These are phyloP conservation scores for Odontophorus gujanensis DNA, from an alignment of 2,113 vertebrate genomes.

Conservation along the genomic window DNA sequence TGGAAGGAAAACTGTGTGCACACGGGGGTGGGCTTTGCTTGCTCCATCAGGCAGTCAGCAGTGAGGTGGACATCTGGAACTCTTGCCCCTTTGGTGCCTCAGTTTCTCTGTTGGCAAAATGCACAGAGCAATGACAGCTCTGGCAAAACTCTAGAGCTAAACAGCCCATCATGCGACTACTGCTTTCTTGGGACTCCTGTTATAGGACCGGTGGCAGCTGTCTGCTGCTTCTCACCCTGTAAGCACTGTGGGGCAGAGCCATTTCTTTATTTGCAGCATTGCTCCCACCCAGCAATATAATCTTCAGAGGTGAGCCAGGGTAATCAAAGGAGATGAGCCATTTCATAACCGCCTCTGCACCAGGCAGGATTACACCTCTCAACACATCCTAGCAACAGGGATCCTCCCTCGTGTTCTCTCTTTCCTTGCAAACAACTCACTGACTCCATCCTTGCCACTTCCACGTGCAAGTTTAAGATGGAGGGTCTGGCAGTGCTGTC, in stretches of 20 bases:
- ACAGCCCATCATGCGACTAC: neutral
- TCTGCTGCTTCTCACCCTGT: neutral
- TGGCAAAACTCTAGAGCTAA: neutral
- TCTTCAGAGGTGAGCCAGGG: neutral
- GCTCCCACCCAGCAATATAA: neutral
- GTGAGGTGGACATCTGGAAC: neutral
- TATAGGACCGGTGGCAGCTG: neutral
- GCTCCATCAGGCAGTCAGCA: neutral
- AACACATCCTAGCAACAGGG: constrained; percentile 51
- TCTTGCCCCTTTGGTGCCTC: neutral
- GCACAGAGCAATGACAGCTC: neutral
- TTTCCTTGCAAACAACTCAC: neutral
- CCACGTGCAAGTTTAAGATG: neutral
- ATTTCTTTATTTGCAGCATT: neutral
- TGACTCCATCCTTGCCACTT: neutral
- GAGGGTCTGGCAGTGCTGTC: neutral
- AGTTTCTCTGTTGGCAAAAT: neutral
- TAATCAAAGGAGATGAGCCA: neutral
- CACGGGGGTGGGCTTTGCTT: neutral
- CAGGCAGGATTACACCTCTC: constrained; percentile 13
- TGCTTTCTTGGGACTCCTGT: neutral
- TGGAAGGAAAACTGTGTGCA: neutral
- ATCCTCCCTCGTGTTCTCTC: neutral
- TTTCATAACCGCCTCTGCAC: constrained; percentile 11
- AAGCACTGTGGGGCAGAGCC: neutral